These are phyloP conservation scores for Coracias cyanogaster DNA, from an alignment of 2,797 vertebrate genomes.

Conservation along the genomic window DNA sequence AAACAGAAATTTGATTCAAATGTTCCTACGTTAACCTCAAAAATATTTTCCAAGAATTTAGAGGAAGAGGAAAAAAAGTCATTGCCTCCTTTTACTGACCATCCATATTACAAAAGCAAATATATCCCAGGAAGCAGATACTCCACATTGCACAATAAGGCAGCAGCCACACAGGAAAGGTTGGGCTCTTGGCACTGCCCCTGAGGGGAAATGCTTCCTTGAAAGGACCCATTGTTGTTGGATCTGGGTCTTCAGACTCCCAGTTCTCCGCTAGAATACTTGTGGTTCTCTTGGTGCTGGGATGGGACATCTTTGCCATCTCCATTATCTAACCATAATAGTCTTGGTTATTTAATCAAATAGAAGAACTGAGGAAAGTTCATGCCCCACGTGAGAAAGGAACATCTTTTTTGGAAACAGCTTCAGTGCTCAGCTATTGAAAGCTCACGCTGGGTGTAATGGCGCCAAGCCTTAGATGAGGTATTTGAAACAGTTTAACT, in stretches of 20 bases:
- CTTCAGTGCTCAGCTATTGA: neutral
- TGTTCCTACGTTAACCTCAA: slow-evolving; percentile 38
- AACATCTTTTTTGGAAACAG: neutral
- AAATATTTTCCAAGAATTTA: slow-evolving; percentile 70
- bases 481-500: neutral
- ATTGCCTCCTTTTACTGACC: slow-evolving; percentile 60
- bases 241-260: slow-evolving; percentile 44
- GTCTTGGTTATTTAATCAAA: slow-evolving; percentile 18
- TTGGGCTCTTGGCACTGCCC: slow-evolving; percentile 69
- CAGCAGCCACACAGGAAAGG: slow-evolving; percentile 73
- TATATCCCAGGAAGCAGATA: slow-evolving; percentile 74
- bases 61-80: slow-evolving; percentile 66
- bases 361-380: neutral
- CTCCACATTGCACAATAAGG: slow-evolving; percentile 58
- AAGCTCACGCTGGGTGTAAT: neutral
- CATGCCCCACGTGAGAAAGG: neutral
- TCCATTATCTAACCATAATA: slow-evolving; percentile 1
- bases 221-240: slow-evolving; percentile 70
- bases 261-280: neutral
- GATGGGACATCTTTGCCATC: slow-evolving; percentile 49
- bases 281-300: neutral
- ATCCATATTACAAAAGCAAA: slow-evolving; percentile 72
- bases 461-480: neutral
- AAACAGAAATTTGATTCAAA: neutral
- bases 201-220: slow-evolving; percentile 71